Percentiles rank a stretch among this genome's conserved stretches.
Evolutionary conservation across 2,888 invertebrate species (phyloP).

Genomic region (Philaethria dido): DNA sequence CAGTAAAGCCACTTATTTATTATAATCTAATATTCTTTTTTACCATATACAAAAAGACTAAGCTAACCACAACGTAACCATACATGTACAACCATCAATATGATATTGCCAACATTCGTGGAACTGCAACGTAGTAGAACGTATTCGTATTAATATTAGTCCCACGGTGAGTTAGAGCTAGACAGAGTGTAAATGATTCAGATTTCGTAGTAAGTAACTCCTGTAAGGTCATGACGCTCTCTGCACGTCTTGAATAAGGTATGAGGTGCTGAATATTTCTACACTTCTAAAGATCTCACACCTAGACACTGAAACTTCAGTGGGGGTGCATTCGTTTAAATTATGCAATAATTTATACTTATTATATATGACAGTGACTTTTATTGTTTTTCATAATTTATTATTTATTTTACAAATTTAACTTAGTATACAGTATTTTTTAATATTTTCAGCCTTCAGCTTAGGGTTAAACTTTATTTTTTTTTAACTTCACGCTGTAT

Average conservation of each 20-base stretch:
- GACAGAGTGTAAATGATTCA: conserved; percentile 32
- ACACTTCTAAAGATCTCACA: conserved; percentile 28
- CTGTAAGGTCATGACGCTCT: conserved; percentile 31
- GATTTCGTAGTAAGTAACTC: conserved; percentile 28
- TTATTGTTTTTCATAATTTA: neutral
- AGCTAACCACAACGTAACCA: too few relatives aligned
- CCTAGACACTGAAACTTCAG: conserved; percentile 14
- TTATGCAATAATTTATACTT: neutral
- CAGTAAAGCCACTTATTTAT: too few relatives aligned
- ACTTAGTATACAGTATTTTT: too few relatives aligned
- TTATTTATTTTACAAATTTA: too few relatives aligned
- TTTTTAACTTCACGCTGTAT: too few relatives aligned
- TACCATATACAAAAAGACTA: too few relatives aligned
- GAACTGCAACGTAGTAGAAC: conserved; percentile 7
- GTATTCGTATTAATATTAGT: conserved; percentile 18
- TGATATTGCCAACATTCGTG: neutral
- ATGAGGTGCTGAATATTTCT: conserved; percentile 50
- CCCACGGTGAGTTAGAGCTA: conserved; percentile 8
- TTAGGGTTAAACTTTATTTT: too few relatives aligned
- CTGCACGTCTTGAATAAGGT: conserved; percentile 36
- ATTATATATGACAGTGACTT: neutral
- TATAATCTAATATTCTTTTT: too few relatives aligned
- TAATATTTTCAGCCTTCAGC: too few relatives aligned
- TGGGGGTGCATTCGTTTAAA: neutral
- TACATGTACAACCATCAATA: neutral